These are phyloP conservation scores for Prosopocoilus inquinatus DNA, from an alignment of 2,888 invertebrate species.

Conservation along the genomic window DNA sequence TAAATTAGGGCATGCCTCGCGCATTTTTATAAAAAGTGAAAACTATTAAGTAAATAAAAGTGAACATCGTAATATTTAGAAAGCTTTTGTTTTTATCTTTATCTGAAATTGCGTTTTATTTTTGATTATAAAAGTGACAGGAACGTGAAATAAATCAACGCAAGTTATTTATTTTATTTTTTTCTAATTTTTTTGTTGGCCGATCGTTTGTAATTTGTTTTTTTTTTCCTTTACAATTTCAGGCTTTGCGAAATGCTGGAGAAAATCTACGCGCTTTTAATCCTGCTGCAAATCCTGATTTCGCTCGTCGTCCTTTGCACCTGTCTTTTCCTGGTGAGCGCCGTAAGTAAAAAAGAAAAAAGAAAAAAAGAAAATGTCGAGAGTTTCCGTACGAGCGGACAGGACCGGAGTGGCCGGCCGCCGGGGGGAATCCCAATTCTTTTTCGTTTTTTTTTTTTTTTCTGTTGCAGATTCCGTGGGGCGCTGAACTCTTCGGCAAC, in stretches of 20 bases:
- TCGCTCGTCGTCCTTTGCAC: slow-evolving; percentile 29
- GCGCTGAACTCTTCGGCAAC: slow-evolving; percentile 11
- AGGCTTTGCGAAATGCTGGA: slow-evolving; percentile 26
- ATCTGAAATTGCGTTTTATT: too few species aligned
- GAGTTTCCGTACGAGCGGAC: neutral
- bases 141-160: too few species aligned
- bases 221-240: slow-evolving; percentile 9
- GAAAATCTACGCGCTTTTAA: slow-evolving; percentile 25
- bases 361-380: too few species aligned
- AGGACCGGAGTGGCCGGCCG: neutral
- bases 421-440: neutral
- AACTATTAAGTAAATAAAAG: too few species aligned
- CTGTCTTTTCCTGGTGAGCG: slow-evolving; percentile 27
- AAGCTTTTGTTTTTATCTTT: too few species aligned
- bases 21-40: too few species aligned
- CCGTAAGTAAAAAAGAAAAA: slow-evolving; percentile 16
- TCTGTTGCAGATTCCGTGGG: slow-evolving; percentile 18
- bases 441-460: neutral
- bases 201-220: neutral
- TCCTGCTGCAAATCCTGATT: slow-evolving; percentile 26
- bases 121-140: too few species aligned
- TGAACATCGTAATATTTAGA: too few species aligned
- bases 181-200: too few species aligned
- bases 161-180: too few species aligned
- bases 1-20: too few species aligned